phyloP scores from a whole-genome alignment of 2,113 vertebrate genomes.

The Condylura cristata region DNA sequence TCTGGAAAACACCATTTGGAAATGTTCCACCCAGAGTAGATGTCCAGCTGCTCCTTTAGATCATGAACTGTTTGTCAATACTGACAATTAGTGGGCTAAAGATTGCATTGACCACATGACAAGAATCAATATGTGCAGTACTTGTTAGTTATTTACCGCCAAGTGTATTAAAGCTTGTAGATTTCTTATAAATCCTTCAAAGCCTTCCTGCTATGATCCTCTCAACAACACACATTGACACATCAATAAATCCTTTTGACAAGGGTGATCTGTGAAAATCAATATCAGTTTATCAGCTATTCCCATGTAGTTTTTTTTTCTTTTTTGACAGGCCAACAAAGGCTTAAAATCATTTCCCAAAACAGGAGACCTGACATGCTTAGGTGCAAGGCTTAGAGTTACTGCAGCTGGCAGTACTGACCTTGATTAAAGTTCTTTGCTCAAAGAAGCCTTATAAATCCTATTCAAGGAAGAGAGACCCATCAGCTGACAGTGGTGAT shows the following conservation, averaged over 20 bases:
- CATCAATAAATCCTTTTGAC: slow-evolving; percentile 96
- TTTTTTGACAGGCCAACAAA: slow-evolving; percentile 81
- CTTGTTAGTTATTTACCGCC: slow-evolving; percentile 91
- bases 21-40: slow-evolving; percentile 67
- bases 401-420: slow-evolving; percentile 26
- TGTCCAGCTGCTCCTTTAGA: slow-evolving; percentile 87
- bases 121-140: slow-evolving; percentile 83
- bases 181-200: slow-evolving; percentile 92
- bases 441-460: slow-evolving; percentile 73
- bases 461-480: slow-evolving; percentile 3
- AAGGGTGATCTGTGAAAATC: slow-evolving; percentile 93
- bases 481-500: not conserved
- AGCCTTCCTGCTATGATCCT: slow-evolving; percentile 87
- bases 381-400: slow-evolving; percentile 83
- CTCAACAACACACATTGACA: slow-evolving; percentile 87
- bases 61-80: slow-evolving; percentile 89
- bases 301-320: slow-evolving; percentile 83
- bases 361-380: slow-evolving; percentile 79
- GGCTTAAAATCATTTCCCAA: slow-evolving; percentile 85
- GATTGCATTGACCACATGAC: slow-evolving; percentile 89
- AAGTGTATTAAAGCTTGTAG: slow-evolving; percentile 90
- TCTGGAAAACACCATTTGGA: slow-evolving; percentile 72
- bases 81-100: slow-evolving; percentile 89
- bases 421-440: slow-evolving; percentile 77
- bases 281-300: slow-evolving; percentile 93